Percentiles rank a stretch among this genome's conserved stretches.
Conservation (phyloP, 2,797 vertebrate species). For the Lophius americanus region DNA sequence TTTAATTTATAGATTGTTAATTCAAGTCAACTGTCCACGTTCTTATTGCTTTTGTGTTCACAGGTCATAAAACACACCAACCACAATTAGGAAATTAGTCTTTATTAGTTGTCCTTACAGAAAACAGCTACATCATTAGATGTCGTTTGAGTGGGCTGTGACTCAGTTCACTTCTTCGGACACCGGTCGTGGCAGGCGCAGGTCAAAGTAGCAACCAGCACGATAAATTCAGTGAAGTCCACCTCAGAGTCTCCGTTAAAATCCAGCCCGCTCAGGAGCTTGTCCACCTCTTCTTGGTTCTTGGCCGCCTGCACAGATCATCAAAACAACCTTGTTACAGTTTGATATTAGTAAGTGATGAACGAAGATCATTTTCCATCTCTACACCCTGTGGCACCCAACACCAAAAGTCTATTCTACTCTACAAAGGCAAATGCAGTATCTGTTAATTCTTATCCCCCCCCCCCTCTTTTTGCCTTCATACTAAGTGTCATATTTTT, state of each 20-base stretch:
- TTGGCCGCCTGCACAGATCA: constrained; percentile 55
- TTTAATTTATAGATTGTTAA: too few species aligned
- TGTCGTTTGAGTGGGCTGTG: neutral
- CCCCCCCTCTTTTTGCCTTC: too few species aligned
- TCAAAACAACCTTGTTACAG: neutral
- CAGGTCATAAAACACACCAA: too few species aligned
- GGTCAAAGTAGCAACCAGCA: constrained; percentile 68
- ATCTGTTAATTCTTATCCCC: too few species aligned
- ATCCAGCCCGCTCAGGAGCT: constrained; percentile 77
- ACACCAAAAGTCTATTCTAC: too few species aligned
- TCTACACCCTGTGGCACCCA: too few species aligned
- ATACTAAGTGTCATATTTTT: too few species aligned
- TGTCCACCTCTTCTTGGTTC: constrained; percentile 56
- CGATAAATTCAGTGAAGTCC: constrained; percentile 83
- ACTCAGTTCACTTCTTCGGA: constrained; percentile 42
- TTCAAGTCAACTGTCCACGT: too few species aligned
- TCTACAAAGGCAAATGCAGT: too few species aligned
- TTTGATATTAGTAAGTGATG: neutral
- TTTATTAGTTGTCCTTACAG: constrained; percentile 43
- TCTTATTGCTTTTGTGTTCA: too few species aligned
- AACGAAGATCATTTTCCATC: too few species aligned
- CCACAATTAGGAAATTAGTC: too few species aligned
- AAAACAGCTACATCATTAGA: neutral
- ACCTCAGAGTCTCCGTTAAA: constrained; percentile 71
- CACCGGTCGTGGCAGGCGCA: constrained; percentile 66